Conservation (phyloP, 2,888 invertebrate genomes). For the Pelosia muscerda region DNA sequence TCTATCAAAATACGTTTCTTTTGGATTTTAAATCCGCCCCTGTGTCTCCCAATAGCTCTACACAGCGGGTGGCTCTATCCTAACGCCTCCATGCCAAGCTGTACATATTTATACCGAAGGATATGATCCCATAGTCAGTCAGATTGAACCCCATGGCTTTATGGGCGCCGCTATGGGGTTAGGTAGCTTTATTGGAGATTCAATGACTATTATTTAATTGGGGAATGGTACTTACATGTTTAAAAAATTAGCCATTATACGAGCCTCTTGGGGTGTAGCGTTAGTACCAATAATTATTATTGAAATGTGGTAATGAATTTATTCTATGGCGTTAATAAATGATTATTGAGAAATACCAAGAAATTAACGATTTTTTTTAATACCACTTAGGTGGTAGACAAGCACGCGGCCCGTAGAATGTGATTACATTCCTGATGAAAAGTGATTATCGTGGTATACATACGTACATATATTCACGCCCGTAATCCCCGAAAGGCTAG, state of each 20-base stretch:
- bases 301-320: neutral
- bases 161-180: conserved; percentile 26
- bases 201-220: conserved; percentile 32
- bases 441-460: too few species aligned
- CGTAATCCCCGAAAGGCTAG: too few species aligned
- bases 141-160: conserved; percentile 41
- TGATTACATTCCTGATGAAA: too few species aligned
- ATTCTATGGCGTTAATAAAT: neutral
- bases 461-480: too few species aligned
- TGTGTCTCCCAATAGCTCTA: conserved; percentile 28
- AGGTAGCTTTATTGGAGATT: conserved; percentile 25
- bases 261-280: neutral
- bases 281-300: neutral
- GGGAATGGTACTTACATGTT: conserved; percentile 17
- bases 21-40: conserved; percentile 27
- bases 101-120: conserved; percentile 17
- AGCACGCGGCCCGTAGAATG: too few species aligned
- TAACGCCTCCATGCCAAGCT: conserved; percentile 49
- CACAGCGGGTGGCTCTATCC: conserved; percentile 41
- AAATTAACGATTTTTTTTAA: neutral
- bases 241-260: neutral
- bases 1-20: neutral
- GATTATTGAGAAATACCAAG: neutral
- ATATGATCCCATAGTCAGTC: conserved; percentile 30
- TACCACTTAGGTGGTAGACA: too few species aligned